Conservation (phyloP, 2,888 invertebrate species). For the Pardosa pseudoannulata region DNA sequence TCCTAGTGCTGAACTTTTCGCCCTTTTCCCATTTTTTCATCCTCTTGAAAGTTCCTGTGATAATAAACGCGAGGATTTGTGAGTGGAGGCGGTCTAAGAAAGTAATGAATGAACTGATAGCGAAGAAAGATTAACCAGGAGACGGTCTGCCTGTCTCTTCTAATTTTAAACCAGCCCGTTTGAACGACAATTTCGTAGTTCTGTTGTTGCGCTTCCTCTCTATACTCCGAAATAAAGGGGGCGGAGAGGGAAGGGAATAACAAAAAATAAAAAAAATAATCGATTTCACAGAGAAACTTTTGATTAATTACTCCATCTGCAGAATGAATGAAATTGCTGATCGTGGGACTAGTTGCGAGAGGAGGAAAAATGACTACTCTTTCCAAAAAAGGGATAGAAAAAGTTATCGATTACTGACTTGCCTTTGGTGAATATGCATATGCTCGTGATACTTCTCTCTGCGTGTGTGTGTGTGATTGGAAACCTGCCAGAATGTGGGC, state of each 20-base stretch:
- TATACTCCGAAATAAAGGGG: not conserved
- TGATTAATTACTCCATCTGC: slow-evolving; percentile 12
- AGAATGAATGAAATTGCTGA: not conserved
- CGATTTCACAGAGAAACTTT: not conserved
- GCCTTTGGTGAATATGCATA: slow-evolving; percentile 6
- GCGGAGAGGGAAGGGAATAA: no score
- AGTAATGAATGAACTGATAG: slow-evolving; percentile 22
- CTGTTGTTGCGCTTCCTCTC: not conserved
- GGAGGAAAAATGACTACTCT: not conserved
- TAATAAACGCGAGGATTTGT: not conserved
- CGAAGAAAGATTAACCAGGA: slow-evolving; percentile 55
- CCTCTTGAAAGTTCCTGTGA: no score
- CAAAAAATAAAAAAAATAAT: no score
- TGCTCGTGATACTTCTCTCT: not conserved
- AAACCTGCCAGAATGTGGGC: slow-evolving; percentile 9
- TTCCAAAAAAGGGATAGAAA: slow-evolving; percentile 1
- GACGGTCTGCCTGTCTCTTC: slow-evolving; percentile 18
- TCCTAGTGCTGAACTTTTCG: no score
- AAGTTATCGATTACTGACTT: not conserved
- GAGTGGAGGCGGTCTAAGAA: slow-evolving; percentile 39
- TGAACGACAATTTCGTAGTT: slow-evolving; percentile 14
- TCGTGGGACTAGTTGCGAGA: not conserved
- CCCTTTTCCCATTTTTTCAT: no score
- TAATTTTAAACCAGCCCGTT: slow-evolving; percentile 53
- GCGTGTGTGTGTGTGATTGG: slow-evolving; percentile 16